phyloP scores from a whole-genome alignment of 2,797 vertebrate genomes.

The Pangasius macronema region DNA sequence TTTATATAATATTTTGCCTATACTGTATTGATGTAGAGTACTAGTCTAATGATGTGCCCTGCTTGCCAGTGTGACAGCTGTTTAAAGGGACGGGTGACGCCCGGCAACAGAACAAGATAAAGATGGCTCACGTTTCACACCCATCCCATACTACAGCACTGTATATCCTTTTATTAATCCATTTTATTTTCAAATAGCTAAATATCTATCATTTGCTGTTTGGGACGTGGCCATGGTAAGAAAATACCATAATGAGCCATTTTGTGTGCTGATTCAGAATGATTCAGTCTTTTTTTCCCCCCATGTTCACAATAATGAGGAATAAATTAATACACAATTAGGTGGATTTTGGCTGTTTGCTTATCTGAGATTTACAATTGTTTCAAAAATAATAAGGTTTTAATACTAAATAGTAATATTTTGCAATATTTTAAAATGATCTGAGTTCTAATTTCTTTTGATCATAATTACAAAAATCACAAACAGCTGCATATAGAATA shows the following conservation, averaged over 20 bases:
- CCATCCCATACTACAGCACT: neutral
- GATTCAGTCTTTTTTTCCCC: neutral
- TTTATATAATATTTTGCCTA: neutral
- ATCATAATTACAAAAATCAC: neutral
- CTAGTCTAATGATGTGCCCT: neutral
- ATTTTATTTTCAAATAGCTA: neutral
- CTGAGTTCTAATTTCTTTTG: neutral
- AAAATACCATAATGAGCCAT: neutral
- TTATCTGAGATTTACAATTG: neutral
- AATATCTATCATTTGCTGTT: too few relatives aligned
- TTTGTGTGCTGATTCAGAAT: neutral
- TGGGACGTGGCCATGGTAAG: too few relatives aligned
- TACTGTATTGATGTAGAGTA: neutral
- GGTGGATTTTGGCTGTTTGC: neutral
- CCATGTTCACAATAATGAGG: neutral
- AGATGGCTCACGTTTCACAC: constrained; percentile 13
- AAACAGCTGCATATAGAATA: too few relatives aligned
- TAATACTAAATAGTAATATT: neutral
- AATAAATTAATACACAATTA: too few relatives aligned
- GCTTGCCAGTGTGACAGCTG: constrained; percentile 15
- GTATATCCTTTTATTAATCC: neutral
- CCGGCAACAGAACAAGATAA: constrained; percentile 59
- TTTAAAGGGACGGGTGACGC: constrained; percentile 36
- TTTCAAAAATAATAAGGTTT: neutral
- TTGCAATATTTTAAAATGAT: neutral